Conservation (phyloP, 2,797 vertebrate species). For the Dipus sagitta region DNA sequence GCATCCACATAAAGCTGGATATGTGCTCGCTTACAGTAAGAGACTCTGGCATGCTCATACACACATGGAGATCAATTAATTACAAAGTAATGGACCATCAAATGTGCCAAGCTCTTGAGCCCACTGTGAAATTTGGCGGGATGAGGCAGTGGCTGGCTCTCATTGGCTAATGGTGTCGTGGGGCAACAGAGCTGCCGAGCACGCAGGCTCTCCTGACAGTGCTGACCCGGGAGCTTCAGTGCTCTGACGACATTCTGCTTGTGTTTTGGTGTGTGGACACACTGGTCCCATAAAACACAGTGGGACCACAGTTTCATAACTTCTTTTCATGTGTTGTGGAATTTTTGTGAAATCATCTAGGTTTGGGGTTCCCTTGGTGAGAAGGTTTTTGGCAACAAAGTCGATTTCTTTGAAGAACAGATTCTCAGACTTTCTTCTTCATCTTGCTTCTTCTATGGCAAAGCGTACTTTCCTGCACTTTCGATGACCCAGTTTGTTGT, state of each 20-base stretch:
- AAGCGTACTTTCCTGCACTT: neutral
- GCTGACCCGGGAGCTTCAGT: neutral
- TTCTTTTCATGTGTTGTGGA: neutral
- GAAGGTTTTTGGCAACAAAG: neutral
- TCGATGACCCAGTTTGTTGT: neutral
- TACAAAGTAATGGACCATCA: neutral
- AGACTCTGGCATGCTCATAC: too few species aligned
- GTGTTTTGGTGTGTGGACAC: neutral
- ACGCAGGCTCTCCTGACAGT: neutral
- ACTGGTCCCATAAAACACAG: neutral
- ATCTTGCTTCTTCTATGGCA: neutral
- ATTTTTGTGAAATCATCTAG: neutral
- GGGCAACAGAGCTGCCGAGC: too few species aligned
- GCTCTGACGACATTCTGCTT: neutral
- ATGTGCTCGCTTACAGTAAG: too few species aligned
- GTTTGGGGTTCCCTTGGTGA: neutral
- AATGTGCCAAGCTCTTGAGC: neutral
- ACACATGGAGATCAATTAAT: neutral
- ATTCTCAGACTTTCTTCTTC: neutral
- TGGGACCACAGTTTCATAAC: accelerated
- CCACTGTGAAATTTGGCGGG: neutral
- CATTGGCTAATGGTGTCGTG: neutral
- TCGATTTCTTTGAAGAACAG: neutral
- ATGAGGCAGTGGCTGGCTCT: too few species aligned
- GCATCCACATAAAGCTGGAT: too few species aligned